Evolutionary conservation across 1,140 invertebrate genomes (phyloP), one percentile per base, ranked within the genome.

Genomic region (Formica selysi): DNA sequence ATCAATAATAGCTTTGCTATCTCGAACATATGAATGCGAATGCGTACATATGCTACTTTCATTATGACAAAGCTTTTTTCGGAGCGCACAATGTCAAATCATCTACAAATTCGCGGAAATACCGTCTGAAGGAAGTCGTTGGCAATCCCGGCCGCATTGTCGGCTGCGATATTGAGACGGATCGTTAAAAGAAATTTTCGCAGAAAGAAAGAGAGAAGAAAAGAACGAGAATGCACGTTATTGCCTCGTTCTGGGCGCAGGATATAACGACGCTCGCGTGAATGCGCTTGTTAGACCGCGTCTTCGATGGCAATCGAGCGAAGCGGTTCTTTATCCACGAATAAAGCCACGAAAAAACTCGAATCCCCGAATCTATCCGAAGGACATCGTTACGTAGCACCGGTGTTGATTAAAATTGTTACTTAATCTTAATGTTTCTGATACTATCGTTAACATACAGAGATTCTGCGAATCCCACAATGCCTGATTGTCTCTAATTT

Each of bases 231-330:
- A 10, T 81, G 67, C 57, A 73, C 79, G n/a, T 81, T 71, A 81
- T 61, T 61, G 79, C 38, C 54, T 22, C 51, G 54, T 73, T 73
- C 44, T 19, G 16, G 3, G 48, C 16, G 54, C 67, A 19, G 13
- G 68, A 41, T 73, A 61, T 81, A 81, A 81, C 67, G 67, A 81
- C 70, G 67, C 54, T 73, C 79, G 68, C 57, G 41, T 74, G 79
- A 83, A 83, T 83, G 68, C 68, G 38, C 70, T 83, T 83, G 79
- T 83, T 83, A 83, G 67, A 74, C n/a, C 54, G 29, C n/a, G 57
- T 73, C 79, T 83, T 80, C 78, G 41, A 73, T 57, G 79, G 11
- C 68, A 61, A 83, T 83, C 68, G 54, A 83, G 41, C 29, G 38
- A 26, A 68, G 44, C 13, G 16, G 32, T 41, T 8, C 32, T 57